These are phyloP conservation scores for Sorex fumeus DNA, from an alignment of 2,113 vertebrate species.

Conservation along the genomic window DNA sequence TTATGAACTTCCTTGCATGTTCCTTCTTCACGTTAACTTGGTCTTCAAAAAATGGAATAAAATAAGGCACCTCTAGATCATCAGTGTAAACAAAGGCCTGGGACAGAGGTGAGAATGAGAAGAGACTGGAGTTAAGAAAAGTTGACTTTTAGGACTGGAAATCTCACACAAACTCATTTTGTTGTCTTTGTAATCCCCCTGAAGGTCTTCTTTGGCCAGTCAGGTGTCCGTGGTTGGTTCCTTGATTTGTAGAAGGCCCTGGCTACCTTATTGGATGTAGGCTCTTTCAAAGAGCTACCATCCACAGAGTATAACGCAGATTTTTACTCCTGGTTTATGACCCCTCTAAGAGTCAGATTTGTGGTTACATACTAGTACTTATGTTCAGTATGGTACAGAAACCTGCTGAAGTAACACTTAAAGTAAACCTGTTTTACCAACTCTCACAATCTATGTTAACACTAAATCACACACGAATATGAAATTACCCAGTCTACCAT, in stretches of 20 bases:
- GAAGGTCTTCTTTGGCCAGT: not conserved
- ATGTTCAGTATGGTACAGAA: not conserved
- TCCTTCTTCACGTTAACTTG: slow-evolving; percentile 59
- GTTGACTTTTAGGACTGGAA: not conserved
- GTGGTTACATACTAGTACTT: not conserved
- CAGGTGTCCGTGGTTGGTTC: not conserved
- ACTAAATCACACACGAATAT: not conserved
- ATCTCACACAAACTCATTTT: slow-evolving; percentile 32
- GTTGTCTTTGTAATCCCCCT: not conserved
- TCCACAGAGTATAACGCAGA: not conserved
- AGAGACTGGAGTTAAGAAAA: not conserved
- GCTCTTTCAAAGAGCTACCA: not conserved
- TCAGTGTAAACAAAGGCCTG: slow-evolving; percentile 47
- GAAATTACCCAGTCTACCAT: not conserved
- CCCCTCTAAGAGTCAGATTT: slow-evolving; percentile 10
- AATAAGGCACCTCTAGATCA: not conserved
- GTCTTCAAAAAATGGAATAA: slow-evolving; percentile 50
- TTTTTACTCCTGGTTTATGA: no score
- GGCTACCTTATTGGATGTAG: not conserved
- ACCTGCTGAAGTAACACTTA: not conserved
- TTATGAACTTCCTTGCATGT: slow-evolving; percentile 54
- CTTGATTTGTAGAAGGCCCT: slow-evolving; percentile 17
- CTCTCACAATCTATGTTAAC: not conserved
- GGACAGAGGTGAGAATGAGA: not conserved
- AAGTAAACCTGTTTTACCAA: not conserved